Evolutionary conservation across 1,140 invertebrate species (phyloP).

Genomic region (Probaryconus sp.): DNA sequence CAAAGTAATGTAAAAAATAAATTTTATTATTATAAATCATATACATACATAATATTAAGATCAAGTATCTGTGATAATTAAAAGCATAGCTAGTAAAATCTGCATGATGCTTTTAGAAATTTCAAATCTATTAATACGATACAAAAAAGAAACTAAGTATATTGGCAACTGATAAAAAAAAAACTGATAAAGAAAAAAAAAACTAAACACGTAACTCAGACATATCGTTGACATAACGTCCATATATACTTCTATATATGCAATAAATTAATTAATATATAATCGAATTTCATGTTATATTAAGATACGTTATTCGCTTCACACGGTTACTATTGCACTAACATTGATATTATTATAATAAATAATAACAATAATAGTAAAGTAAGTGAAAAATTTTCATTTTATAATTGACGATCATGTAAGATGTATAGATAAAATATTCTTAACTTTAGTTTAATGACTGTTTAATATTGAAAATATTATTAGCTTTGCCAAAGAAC

Average conservation of each 20-base stretch:
- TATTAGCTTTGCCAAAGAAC: too few relatives aligned
- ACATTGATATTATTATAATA: slow-evolving; percentile 40
- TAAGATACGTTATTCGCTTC: slow-evolving; percentile 48
- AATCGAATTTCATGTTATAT: slow-evolving; percentile 46
- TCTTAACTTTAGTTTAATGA: too few relatives aligned
- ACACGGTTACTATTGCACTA: slow-evolving; percentile 42
- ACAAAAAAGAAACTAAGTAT: background rate
- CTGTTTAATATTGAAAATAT: too few relatives aligned
- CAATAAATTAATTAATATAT: slow-evolving; percentile 48
- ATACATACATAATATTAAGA: slow-evolving; percentile 55
- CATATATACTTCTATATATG: slow-evolving; percentile 55
- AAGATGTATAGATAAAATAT: too few relatives aligned
- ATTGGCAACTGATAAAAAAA: background rate
- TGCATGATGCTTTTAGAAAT: slow-evolving; percentile 46
- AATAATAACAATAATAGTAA: slow-evolving; percentile 29
- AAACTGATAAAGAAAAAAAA: background rate
- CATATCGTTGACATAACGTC: slow-evolving; percentile 55
- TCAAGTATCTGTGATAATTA: slow-evolving; percentile 60
- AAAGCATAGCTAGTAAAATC: slow-evolving; percentile 45
- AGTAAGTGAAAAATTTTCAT: background rate
- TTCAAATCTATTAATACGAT: background rate
- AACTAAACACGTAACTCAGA: slow-evolving; percentile 41
- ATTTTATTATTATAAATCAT: slow-evolving; percentile 49
- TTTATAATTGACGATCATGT: too few relatives aligned
- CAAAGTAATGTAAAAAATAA: slow-evolving; percentile 40